phyloP scores from a whole-genome alignment of 2,797 vertebrate species.

The Leptoclinus maculatus region DNA sequence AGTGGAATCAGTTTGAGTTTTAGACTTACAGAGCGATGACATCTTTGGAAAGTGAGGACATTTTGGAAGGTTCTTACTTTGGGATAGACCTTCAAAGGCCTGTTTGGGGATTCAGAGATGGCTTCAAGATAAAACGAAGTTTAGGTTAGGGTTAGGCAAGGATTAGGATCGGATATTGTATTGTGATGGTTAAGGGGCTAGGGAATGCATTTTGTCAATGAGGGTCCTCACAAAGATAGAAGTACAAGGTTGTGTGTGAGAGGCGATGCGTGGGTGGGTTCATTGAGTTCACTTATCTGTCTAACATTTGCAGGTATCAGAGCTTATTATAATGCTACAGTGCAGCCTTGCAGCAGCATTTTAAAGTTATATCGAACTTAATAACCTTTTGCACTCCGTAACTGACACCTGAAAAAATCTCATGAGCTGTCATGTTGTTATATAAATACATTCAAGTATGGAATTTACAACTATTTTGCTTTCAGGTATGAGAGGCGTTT shows the following conservation, averaged over 20 bases:
- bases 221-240: neutral
- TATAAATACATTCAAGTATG: neutral
- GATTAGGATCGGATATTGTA: no score
- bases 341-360: neutral
- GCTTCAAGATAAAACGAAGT: no score
- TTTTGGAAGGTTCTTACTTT: no score
- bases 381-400: neutral
- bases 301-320: neutral
- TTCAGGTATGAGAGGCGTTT: neutral
- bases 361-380: neutral
- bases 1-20: slow-evolving; percentile 4
- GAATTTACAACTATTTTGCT: neutral
- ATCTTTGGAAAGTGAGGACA: no score
- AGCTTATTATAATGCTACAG: neutral
- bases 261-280: slow-evolving; percentile 5
- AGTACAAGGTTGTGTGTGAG: neutral
- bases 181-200: no score
- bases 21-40: no score
- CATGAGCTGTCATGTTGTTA: neutral
- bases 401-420: neutral
- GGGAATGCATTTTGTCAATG: neutral
- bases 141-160: no score
- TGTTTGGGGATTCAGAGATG: no score
- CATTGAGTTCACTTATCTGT: slow-evolving; percentile 8
- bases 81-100: no score